Percentiles rank a stretch among this genome's conserved stretches.
Evolutionary conservation across 37 sponge, comb jelly and placozoan genomes (phyloP).

Genomic region (Beroe forskalii): DNA sequence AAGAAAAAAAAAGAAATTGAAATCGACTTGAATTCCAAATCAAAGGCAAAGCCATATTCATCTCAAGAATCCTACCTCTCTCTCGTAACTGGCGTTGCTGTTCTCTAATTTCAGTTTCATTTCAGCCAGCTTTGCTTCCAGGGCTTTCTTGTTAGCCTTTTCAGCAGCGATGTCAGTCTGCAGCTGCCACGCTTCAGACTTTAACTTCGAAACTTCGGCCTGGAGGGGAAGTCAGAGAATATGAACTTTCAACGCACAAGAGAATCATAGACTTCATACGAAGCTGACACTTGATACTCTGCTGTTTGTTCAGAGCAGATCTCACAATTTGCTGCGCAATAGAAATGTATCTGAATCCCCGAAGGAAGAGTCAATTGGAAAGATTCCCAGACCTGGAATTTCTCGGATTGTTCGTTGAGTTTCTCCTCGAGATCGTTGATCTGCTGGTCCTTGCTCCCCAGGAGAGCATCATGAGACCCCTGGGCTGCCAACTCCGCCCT

Average conservation of each 20-base stretch:
- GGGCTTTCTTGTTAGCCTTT: conserved; percentile 28
- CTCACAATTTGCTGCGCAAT: too few species aligned
- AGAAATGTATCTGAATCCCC: too few species aligned
- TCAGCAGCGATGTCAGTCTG: conserved; percentile 33
- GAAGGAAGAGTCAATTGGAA: too few species aligned
- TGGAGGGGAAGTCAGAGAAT: background rate
- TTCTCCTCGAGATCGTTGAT: conserved; percentile 61
- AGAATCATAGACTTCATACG: too few species aligned
- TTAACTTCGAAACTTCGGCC: conserved; percentile 30
- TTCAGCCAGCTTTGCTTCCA: conserved; percentile 23
- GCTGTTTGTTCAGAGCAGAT: too few species aligned
- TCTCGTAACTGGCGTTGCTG: conserved; percentile 16
- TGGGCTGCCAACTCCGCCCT: conserved; percentile 8
- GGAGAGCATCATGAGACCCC: background rate
- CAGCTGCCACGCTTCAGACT: conserved; percentile 31
- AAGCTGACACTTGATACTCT: too few species aligned
- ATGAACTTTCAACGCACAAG: too few species aligned
- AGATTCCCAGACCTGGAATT: too few species aligned
- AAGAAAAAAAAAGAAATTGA: background rate
- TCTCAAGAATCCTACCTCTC: too few species aligned
- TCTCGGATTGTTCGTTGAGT: conserved; percentile 64
- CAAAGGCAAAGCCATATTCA: too few species aligned
- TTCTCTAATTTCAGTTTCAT: conserved; percentile 34
- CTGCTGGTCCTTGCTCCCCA: conserved; percentile 44
- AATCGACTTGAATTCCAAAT: too few species aligned